Evolutionary conservation across 2,797 vertebrate species (phyloP), one percentile per base, ranked within the genome.

Genomic region (Agapornis canus): DNA sequence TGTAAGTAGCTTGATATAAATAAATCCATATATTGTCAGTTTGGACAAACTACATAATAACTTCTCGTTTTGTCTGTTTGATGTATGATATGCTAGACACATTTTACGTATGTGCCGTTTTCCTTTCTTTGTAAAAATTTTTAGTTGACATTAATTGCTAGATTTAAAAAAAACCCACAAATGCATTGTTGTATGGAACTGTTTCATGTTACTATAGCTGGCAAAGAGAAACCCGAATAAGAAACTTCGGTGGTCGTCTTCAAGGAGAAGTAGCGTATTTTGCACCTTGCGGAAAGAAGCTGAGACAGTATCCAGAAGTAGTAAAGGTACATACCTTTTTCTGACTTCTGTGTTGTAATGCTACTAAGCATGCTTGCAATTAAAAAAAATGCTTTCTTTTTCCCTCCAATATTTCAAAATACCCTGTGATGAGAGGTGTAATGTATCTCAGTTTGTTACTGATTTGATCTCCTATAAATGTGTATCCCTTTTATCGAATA

Each of bases 201-300:
- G 8, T 94, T 95, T 94, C n/a, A 29, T 95, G 12, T 93, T 96
- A 79, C 64, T 92, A 23, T 94, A 99, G 99, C 94, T 99, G 99
- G 99, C 98, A 98, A 95, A 98, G 99, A 98, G 99, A 99, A 98
- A 99, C 99, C 19, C 98, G 99, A 79, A 98, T 99, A 97, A 98
- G 98, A 94, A 98, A 98, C 83, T 97, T 99, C 5, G 97, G 98
- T 71, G 99, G 98, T 47, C 99, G 98, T 42, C 97, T 99, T 64
- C 99, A 99, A 94, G 99, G 99, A 95, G 98, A 99, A 96, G 99
- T 99, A 90, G 97, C 98, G 4, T 99, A 99, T 98, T 99, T 98
- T 95, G 98, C 99, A 90, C 99, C 99, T 6, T 99, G 99, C 97
- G 99, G 99, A 73, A 99, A 99, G 98, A 99, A 99, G 97, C 97